phyloP scores from a whole-genome alignment of 2,113 vertebrate species.

The Emberiza fucata region DNA sequence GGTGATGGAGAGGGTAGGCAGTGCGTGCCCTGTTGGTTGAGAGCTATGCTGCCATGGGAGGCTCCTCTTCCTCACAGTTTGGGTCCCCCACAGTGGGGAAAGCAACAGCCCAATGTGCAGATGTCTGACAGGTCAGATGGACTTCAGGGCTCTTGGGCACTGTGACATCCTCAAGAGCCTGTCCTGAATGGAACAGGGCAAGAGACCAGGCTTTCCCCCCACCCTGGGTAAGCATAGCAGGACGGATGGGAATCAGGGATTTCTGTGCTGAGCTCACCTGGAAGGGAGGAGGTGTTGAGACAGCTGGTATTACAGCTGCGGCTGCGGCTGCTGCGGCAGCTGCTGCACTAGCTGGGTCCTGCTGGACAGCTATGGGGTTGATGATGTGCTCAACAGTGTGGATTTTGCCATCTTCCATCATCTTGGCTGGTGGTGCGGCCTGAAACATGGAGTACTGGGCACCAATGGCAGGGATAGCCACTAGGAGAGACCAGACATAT shows the following conservation, averaged over 20 bases:
- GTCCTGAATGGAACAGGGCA: background rate
- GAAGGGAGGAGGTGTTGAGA: constrained; percentile 93
- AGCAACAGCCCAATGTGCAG: background rate
- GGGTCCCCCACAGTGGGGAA: accelerated
- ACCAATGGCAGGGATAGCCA: constrained; percentile 86
- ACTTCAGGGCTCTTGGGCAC: background rate
- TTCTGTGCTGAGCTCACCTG: constrained; percentile 75
- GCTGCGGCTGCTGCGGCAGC: constrained; percentile 59
- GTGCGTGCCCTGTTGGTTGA: accelerated
- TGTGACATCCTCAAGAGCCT: background rate
- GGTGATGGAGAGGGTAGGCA: background rate
- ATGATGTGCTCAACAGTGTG: constrained; percentile 92
- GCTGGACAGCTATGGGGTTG: constrained; percentile 89
- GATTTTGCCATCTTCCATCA: constrained; percentile 95
- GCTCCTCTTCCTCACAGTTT: background rate
- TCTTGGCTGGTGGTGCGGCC: constrained; percentile 81
- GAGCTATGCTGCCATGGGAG: background rate
- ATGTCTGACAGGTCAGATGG: background rate
- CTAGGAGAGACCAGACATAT: constrained; percentile 69
- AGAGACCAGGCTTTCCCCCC: background rate
- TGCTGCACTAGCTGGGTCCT: constrained; percentile 78
- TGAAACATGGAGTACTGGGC: constrained; percentile 94
- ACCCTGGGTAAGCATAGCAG: background rate
- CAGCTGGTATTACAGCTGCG: constrained; percentile 81
- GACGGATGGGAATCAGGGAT: background rate